Conservation (phyloP, 1,140 invertebrate species). For the Papilio glaucus region DNA sequence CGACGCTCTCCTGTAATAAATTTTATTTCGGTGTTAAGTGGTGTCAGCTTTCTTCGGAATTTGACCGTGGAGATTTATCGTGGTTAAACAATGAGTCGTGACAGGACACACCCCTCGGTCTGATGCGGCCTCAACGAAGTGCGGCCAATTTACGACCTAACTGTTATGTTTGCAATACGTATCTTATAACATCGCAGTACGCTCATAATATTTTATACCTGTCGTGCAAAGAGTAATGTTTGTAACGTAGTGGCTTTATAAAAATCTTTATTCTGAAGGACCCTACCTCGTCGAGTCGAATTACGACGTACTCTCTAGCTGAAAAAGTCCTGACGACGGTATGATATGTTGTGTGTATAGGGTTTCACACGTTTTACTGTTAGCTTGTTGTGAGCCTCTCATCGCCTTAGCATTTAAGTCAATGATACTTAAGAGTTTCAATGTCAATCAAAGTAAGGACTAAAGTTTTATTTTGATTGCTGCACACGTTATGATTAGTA, state of each 20-base stretch:
- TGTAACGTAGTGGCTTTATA: background rate
- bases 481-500: background rate
- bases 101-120: constrained; percentile 29
- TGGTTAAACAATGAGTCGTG: constrained; percentile 36
- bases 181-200: constrained; percentile 15
- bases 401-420: too few relatives aligned
- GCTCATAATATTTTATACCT: constrained; percentile 6
- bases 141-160: constrained; percentile 37
- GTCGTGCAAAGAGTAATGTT: constrained; percentile 2
- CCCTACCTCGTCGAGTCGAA: background rate
- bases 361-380: too few relatives aligned
- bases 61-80: constrained; percentile 38
- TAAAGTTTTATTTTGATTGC: background rate
- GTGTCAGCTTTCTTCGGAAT: constrained; percentile 39
- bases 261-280: background rate
- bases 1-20: background rate
- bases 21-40: constrained; percentile 38
- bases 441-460: background rate
- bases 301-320: too few relatives aligned
- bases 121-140: constrained; percentile 26
- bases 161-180: constrained; percentile 32
- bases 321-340: too few relatives aligned
- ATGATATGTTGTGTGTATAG: too few relatives aligned
- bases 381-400: too few relatives aligned
- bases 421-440: background rate